Conservation (phyloP, 35 echinoderm and acorn worm genomes). For the Lytechinus pictus region DNA sequence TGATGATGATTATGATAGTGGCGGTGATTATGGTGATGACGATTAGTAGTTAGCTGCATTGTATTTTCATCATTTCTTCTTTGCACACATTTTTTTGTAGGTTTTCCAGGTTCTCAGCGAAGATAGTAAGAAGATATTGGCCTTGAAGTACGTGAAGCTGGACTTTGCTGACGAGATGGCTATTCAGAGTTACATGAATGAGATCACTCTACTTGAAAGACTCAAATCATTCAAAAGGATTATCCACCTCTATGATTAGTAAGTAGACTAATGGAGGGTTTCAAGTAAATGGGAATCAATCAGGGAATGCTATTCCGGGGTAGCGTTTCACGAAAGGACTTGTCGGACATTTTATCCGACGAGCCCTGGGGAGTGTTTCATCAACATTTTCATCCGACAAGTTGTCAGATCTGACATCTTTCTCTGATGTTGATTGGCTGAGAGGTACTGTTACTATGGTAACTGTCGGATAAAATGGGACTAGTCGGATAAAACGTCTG, state of each 20-base stretch:
- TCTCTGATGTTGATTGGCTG: no score
- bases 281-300: no score
- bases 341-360: no score
- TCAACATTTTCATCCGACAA: no score
- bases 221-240: slow-evolving; percentile 80
- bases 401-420: no score
- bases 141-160: slow-evolving; percentile 89
- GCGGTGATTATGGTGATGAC: not conserved
- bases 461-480: no score
- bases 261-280: slow-evolving; percentile 24
- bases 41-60: not conserved
- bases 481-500: no score
- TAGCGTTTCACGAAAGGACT: no score
- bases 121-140: slow-evolving; percentile 74
- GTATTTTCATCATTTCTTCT: not conserved
- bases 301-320: no score
- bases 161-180: slow-evolving; percentile 90
- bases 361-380: no score
- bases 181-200: slow-evolving; percentile 90
- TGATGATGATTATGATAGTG: not conserved
- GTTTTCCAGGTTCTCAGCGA: slow-evolving; percentile 87
- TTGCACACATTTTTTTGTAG: slow-evolving; percentile 7
- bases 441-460: no score
- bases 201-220: slow-evolving; percentile 83
- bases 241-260: slow-evolving; percentile 89